Base-by-base conservation (phyloP, 2,113 vertebrate genomes). In the Pseudois nayaur region DNA sequence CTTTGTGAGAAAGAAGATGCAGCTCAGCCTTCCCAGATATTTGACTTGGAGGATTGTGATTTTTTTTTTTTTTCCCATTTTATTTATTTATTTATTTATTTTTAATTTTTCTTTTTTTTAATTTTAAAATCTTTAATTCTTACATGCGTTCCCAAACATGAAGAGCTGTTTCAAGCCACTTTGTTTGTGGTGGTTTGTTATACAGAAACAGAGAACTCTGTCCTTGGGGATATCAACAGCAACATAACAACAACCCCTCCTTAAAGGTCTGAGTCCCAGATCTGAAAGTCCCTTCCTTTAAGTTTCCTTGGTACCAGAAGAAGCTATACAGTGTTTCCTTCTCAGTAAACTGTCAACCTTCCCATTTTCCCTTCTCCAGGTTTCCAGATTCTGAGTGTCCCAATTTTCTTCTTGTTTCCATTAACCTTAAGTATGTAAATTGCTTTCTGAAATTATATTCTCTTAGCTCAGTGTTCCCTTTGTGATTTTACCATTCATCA, bases 321-420 rank as follows among this genome's bases (percentile, higher is more conserved):
- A 14, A 94, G 4, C 21, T 29, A 13, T 6, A 3, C 17, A 31
- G n/a, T 27, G 6, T 40, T 67, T 23, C 6, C 3, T 62, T 15
- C 21, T 83, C 82, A 36, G 14, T 74, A 31, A 16, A 59, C 12
- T 7, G 7, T 17, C 8, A 8, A 7, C 14, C 3, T 33, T 27
- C 14, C 3, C 36, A 27, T 0, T 0, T 2, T 33, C 10, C 36
- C 16, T 71, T 16, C 31, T 57, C 5, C 5, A 89, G 48, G 5
- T 11, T 67, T 48, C 36, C 43, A 62, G 27, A 45, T 76, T 81
- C 31, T 45, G 31, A 74, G 4, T 74, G 43, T 12, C 9, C n/a
- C 11, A 29, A 7, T 2, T 25, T 54, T 89, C 27, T 23, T 3
- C 5, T 60, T 64, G 3, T 78, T 82, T 91, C 48, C 40, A 6